These are phyloP conservation scores for Doryteuthis pealeii DNA, from an alignment of 1,140 invertebrate species.

Conservation along the genomic window DNA sequence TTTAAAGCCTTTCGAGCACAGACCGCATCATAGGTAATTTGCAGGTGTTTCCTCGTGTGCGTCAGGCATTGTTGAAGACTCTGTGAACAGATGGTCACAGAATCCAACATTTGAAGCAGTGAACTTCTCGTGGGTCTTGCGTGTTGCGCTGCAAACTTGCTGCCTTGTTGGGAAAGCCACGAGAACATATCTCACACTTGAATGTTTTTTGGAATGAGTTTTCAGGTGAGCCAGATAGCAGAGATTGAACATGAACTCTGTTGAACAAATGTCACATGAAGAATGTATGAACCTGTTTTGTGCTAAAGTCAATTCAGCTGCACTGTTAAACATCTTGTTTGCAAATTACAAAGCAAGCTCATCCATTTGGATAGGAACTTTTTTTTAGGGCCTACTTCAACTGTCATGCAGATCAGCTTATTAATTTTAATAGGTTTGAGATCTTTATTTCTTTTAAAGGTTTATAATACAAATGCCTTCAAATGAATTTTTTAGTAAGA, in stretches of 20 bases:
- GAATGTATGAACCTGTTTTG: background rate
- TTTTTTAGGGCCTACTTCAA: background rate
- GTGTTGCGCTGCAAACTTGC: background rate
- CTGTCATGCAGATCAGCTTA: too few relatives aligned
- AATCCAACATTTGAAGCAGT: background rate
- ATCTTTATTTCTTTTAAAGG: too few relatives aligned
- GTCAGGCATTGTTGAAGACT: background rate
- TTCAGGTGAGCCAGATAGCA: background rate
- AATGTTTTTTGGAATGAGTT: background rate
- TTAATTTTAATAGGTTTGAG: too few relatives aligned
- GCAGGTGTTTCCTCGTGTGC: background rate
- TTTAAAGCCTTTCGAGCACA: background rate
- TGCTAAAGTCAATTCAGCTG: background rate
- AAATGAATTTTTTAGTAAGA: too few relatives aligned
- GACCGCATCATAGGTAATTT: background rate
- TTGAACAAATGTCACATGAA: background rate
- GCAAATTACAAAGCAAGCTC: background rate
- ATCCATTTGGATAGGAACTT: background rate
- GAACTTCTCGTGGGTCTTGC: background rate
- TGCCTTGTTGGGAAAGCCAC: background rate
- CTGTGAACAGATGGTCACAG: background rate
- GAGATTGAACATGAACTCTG: background rate
- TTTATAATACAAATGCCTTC: too few relatives aligned
- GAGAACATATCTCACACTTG: background rate
- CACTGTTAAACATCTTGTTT: background rate